phyloP scores from a whole-genome alignment of 2,888 invertebrate species.

The Zygothrica quintamaculata region DNA sequence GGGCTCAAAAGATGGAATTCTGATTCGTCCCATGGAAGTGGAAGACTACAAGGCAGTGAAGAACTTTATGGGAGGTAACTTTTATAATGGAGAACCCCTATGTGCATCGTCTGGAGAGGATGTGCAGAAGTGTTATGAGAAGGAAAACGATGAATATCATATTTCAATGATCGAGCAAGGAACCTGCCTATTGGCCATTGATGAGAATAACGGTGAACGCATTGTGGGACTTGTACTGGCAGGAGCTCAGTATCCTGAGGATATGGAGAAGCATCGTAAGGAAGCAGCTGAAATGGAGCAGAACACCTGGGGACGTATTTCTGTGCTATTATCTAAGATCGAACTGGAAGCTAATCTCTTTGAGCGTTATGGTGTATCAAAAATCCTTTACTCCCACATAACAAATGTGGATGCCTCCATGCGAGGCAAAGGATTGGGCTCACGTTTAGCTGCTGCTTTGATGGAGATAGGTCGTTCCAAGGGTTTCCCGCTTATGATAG shows the following conservation, averaged over 20 bases:
- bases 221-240: slow-evolving; percentile 57
- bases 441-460: slow-evolving; percentile 55
- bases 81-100: slow-evolving; percentile 47
- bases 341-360: slow-evolving; percentile 64
- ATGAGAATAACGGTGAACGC: slow-evolving; percentile 25
- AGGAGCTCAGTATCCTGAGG: slow-evolving; percentile 26
- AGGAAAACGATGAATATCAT: slow-evolving; percentile 49
- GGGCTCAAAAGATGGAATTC: slow-evolving; percentile 40
- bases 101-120: slow-evolving; percentile 38
- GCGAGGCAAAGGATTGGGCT: slow-evolving; percentile 69
- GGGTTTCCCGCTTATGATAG: slow-evolving; percentile 54
- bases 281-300: slow-evolving; percentile 38
- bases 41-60: slow-evolving; percentile 45
- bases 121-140: slow-evolving; percentile 30
- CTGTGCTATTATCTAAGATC: slow-evolving; percentile 48
- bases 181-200: slow-evolving; percentile 46
- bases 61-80: slow-evolving; percentile 38
- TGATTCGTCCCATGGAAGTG: slow-evolving; percentile 42
- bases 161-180: slow-evolving; percentile 48
- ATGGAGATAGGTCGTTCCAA: slow-evolving; percentile 63
- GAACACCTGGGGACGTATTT: slow-evolving; percentile 52
- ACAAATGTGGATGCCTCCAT: slow-evolving; percentile 57
- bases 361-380: slow-evolving; percentile 55
- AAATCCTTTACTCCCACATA: slow-evolving; percentile 64
- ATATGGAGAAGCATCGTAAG: slow-evolving; percentile 38